Percentiles rank a stretch among this genome's conserved stretches.
These are phyloP conservation scores for Xiphophorus maculatus DNA, from an alignment of 2,113 vertebrate species.

Conservation along the genomic window DNA sequence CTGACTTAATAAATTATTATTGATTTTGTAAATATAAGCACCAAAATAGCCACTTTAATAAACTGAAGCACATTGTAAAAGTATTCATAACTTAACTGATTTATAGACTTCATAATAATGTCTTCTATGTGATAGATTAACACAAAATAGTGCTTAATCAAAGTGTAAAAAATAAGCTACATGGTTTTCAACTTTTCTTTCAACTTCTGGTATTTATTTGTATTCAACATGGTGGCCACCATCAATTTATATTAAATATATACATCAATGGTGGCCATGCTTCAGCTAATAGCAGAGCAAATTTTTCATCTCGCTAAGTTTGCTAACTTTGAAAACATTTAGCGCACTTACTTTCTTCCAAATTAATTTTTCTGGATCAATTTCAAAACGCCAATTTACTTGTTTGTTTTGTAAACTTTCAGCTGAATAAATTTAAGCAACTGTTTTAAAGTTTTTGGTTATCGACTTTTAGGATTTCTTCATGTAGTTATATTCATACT, in stretches of 20 bases:
- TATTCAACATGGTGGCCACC: background rate
- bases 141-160: background rate
- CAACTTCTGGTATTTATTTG: background rate
- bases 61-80: background rate
- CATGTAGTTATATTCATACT: too few species aligned
- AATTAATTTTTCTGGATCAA: too few species aligned
- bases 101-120: background rate
- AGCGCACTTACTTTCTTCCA: too few species aligned
- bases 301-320: background rate
- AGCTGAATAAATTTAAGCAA: too few species aligned
- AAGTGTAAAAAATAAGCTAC: background rate
- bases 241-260: too few species aligned
- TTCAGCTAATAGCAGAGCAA: too few species aligned
- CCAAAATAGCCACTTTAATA: conserved; percentile 3
- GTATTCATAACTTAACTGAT: background rate
- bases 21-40: background rate
- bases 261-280: background rate
- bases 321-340: too few species aligned
- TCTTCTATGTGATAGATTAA: background rate
- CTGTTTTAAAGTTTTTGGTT: too few species aligned
- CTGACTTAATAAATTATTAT: background rate
- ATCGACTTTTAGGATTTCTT: too few species aligned
- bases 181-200: background rate
- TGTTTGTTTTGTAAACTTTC: too few species aligned
- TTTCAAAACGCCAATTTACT: too few species aligned